These are phyloP conservation scores for Sceliomorpha sp. DNA, from an alignment of 2,888 invertebrate genomes.

Conservation along the genomic window DNA sequence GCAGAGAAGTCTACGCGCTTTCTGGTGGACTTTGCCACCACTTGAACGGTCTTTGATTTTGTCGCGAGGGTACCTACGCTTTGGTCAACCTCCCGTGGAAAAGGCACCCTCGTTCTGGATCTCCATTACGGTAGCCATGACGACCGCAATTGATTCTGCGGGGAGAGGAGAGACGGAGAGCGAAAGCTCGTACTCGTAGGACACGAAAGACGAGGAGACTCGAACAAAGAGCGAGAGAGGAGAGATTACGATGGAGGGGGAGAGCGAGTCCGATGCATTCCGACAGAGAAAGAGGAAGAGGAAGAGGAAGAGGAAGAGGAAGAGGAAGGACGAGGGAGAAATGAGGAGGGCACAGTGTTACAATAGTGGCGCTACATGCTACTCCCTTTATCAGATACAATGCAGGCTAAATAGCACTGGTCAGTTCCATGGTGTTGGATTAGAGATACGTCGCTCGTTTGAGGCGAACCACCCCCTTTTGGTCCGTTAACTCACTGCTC, in stretches of 20 bases:
- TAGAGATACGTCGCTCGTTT: slow-evolving; percentile 77
- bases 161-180: slow-evolving; percentile 63
- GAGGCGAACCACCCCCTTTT: slow-evolving; percentile 64
- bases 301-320: slow-evolving; percentile 25
- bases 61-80: slow-evolving; percentile 43
- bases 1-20: slow-evolving; percentile 26
- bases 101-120: slow-evolving; percentile 74
- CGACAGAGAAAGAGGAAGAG: too few relatives aligned
- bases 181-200: too few relatives aligned
- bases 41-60: slow-evolving; percentile 53
- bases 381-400: slow-evolving; percentile 74
- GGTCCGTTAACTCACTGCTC: slow-evolving; percentile 41
- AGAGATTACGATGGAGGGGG: slow-evolving; percentile 31
- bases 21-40: slow-evolving; percentile 41
- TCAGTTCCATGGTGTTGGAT: slow-evolving; percentile 74
- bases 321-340: slow-evolving; percentile 24
- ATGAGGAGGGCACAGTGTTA: slow-evolving; percentile 64
- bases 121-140: slow-evolving; percentile 79
- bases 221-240: slow-evolving; percentile 18
- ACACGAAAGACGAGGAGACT: slow-evolving; percentile 35
- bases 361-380: slow-evolving; percentile 64
- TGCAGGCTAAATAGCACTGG: slow-evolving; percentile 74
- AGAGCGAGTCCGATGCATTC: too few relatives aligned
- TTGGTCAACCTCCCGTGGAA: slow-evolving; percentile 64
- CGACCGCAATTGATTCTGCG: slow-evolving; percentile 78